Conservation (phyloP, 2,113 vertebrate genomes). For the Periophthalmodon schlosseri region DNA sequence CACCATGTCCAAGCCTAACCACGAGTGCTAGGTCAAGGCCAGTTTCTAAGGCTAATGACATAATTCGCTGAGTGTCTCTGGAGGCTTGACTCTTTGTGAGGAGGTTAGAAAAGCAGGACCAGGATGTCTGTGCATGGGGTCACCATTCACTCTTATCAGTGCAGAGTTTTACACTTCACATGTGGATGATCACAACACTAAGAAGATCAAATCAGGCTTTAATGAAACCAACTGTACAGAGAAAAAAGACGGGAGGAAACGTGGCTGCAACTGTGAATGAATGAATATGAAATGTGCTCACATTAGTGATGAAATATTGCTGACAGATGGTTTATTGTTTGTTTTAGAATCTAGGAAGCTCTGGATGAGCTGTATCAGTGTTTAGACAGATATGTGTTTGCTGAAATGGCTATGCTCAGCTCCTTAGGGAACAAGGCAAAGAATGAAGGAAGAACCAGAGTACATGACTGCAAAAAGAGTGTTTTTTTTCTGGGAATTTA, state of each 20-base stretch:
- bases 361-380: constrained; percentile 70
- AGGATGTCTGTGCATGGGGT: constrained; percentile 56
- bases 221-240: neutral
- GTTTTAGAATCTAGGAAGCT: constrained; percentile 72
- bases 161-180: constrained; percentile 17
- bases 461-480: neutral
- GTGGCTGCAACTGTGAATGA: neutral
- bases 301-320: constrained; percentile 45
- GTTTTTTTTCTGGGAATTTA: neutral
- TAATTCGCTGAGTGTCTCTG: constrained; percentile 54
- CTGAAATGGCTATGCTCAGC: constrained; percentile 38
- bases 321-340: constrained; percentile 72
- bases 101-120: constrained; percentile 63
- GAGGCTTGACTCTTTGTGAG: constrained; percentile 40
- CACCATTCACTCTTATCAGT: constrained; percentile 59
- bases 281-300: constrained; percentile 19
- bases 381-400: constrained; percentile 73
- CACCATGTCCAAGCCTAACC: neutral
- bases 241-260: neutral
- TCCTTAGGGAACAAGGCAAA: constrained; percentile 13
- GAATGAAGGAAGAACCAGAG: constrained; percentile 9
- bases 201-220: neutral
- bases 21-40: constrained; percentile 28
- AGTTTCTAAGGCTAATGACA: constrained; percentile 63
- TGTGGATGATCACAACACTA: neutral